A percentile compares a stretch with the other conserved stretches of the same genome.
phyloP scores from a whole-genome alignment of 2,888 invertebrate species.

The Heliconius hortense region DNA sequence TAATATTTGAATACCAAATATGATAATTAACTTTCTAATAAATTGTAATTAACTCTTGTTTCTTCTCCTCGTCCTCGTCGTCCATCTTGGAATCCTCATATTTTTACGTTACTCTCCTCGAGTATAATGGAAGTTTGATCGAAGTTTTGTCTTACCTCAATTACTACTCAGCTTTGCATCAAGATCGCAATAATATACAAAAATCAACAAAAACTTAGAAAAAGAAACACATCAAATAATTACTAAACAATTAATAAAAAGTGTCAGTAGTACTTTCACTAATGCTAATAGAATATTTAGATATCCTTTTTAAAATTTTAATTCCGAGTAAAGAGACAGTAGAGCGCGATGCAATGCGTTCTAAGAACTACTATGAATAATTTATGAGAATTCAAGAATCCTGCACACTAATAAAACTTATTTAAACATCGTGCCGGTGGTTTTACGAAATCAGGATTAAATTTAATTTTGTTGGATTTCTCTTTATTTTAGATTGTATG shows the following conservation, averaged over 20 bases:
- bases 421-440: slow-evolving; percentile 1
- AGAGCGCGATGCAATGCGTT: slow-evolving; percentile 1
- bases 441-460: slow-evolving; percentile 10
- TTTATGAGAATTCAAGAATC: slow-evolving; percentile 9
- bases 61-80: too few species aligned
- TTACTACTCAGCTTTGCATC: too few species aligned
- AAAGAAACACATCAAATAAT: neutral
- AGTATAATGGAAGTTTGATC: too few species aligned
- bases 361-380: slow-evolving; percentile 18
- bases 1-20: too few species aligned
- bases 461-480: slow-evolving; percentile 3
- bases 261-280: neutral
- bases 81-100: too few species aligned
- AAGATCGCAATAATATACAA: too few species aligned
- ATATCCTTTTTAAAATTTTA: slow-evolving; percentile 13
- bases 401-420: slow-evolving; percentile 15
- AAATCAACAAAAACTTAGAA: too few species aligned
- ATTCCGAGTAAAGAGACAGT: slow-evolving; percentile 10
- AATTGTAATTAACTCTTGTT: too few species aligned
- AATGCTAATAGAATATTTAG: slow-evolving; percentile 16
- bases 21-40: too few species aligned
- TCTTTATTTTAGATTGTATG: neutral
- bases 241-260: neutral
- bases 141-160: too few species aligned
- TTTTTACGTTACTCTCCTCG: too few species aligned